phyloP scores from a whole-genome alignment of 1,140 invertebrate genomes.

The Danaus plexippus region DNA sequence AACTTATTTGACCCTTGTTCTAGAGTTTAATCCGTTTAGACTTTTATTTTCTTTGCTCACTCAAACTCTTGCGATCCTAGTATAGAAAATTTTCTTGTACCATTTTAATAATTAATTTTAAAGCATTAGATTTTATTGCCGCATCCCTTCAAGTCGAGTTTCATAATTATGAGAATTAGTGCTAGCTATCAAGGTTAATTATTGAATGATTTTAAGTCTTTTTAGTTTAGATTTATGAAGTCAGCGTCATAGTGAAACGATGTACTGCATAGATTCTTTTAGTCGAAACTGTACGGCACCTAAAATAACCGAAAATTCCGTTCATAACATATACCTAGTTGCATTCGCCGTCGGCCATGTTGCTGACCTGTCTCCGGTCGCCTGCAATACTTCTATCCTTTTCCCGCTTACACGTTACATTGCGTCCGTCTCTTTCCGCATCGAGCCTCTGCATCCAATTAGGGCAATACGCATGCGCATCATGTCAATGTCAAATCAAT shows the following conservation, averaged over 20 bases:
- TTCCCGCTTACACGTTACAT: constrained; percentile 18
- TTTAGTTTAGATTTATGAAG: no score
- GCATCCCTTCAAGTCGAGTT: no score
- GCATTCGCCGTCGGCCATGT: constrained; percentile 59
- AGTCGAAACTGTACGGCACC: no score
- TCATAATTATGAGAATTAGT: no score
- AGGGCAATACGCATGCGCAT: constrained; percentile 65
- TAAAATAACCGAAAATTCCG: no score
- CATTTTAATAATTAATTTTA: no score
- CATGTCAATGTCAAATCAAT: constrained; percentile 70
- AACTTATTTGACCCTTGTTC: constrained; percentile 40
- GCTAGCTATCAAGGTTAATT: no score
- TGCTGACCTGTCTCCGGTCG: constrained; percentile 40
- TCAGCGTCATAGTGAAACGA: no score
- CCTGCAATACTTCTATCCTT: constrained; percentile 31
- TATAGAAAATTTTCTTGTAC: no score
- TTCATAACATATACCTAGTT: constrained; percentile 27
- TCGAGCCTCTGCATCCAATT: constrained; percentile 47
- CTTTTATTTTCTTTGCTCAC: constrained; percentile 61
- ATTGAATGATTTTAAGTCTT: no score
- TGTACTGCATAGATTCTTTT: no score
- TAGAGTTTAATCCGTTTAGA: constrained; percentile 65
- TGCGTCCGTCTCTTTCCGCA: constrained; percentile 33
- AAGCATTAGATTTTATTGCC: no score
- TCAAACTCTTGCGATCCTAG: constrained; percentile 43